Evolutionary conservation across 2,113 vertebrate species (phyloP).

Genomic region (Phrynosoma platyrhinos): DNA sequence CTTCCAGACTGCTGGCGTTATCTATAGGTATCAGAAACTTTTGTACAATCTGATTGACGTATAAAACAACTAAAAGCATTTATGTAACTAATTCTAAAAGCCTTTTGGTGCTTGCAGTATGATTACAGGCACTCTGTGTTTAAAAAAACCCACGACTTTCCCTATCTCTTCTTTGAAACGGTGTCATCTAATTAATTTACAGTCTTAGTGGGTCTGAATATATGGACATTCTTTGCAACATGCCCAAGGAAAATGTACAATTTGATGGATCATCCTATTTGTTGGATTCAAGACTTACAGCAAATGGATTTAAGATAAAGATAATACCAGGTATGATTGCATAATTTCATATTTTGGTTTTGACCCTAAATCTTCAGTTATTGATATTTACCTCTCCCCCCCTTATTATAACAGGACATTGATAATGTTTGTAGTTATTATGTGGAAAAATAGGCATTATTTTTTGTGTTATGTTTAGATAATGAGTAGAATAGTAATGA

Average conservation of each 20-base stretch:
- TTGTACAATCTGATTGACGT: neutral
- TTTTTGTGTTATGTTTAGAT: too few relatives aligned
- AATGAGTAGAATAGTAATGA: neutral
- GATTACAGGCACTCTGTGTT: neutral
- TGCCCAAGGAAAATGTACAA: slow-evolving; percentile 80
- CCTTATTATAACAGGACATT: neutral
- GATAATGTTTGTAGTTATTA: neutral
- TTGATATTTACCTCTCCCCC: neutral
- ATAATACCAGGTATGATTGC: slow-evolving; percentile 84
- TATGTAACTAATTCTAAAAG: neutral
- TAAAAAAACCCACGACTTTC: neutral
- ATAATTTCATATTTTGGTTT: slow-evolving; percentile 46
- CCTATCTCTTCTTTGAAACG: neutral
- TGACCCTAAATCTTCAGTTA: neutral
- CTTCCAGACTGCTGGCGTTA: neutral
- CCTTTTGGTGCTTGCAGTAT: neutral
- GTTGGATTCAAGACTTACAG: slow-evolving; percentile 88
- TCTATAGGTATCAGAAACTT: neutral
- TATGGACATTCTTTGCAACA: slow-evolving; percentile 82
- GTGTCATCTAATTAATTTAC: slow-evolving; percentile 50
- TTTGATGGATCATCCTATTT: slow-evolving; percentile 78
- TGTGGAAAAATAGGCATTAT: neutral
- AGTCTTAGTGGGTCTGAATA: slow-evolving; percentile 86
- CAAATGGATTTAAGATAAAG: slow-evolving; percentile 93
- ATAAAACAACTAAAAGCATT: neutral